These are phyloP conservation scores for Xestia xanthographa DNA, from an alignment of 2,888 invertebrate genomes.

Conservation along the genomic window DNA sequence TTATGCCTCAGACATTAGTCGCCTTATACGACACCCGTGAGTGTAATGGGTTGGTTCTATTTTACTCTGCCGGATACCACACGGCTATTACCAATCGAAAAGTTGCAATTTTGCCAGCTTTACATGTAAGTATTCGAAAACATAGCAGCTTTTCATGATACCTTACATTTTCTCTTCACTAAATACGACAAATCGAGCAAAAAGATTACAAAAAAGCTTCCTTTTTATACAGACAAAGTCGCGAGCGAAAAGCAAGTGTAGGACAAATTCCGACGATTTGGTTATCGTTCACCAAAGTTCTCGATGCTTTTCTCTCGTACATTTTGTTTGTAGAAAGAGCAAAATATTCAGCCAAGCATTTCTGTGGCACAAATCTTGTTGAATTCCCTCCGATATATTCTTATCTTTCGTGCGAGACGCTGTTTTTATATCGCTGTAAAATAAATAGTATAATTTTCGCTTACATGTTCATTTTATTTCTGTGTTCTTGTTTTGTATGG, in stretches of 20 bases:
- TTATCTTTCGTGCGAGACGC: conserved; percentile 51
- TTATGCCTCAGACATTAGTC: too few relatives aligned
- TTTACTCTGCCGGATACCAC: too few relatives aligned
- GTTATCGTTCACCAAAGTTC: conserved; percentile 61
- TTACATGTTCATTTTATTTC: conserved; percentile 35
- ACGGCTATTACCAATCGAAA: too few relatives aligned
- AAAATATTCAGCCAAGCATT: conserved; percentile 56
- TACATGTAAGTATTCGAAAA: too few relatives aligned
- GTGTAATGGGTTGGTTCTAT: too few relatives aligned
- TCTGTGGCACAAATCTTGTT: conserved; percentile 56
- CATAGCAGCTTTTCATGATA: neutral
- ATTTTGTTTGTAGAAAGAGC: conserved; percentile 53
- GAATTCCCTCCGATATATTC: conserved; percentile 45
- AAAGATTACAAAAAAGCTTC: conserved; percentile 30
- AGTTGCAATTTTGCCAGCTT: too few relatives aligned
- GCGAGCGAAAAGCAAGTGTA: conserved; percentile 31
- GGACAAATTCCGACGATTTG: conserved; percentile 56
- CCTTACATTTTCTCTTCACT: conserved; percentile 1
- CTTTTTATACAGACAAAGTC: conserved; percentile 49
- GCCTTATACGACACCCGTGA: too few relatives aligned
- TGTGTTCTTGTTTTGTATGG: conserved; percentile 39
- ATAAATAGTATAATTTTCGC: conserved; percentile 57
- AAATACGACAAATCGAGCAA: conserved; percentile 26
- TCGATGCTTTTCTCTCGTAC: conserved; percentile 49
- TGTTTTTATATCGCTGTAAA: conserved; percentile 57